Base-by-base conservation (phyloP, 2,888 invertebrate genomes). In the Trichogramma dendrolimi region DNA sequence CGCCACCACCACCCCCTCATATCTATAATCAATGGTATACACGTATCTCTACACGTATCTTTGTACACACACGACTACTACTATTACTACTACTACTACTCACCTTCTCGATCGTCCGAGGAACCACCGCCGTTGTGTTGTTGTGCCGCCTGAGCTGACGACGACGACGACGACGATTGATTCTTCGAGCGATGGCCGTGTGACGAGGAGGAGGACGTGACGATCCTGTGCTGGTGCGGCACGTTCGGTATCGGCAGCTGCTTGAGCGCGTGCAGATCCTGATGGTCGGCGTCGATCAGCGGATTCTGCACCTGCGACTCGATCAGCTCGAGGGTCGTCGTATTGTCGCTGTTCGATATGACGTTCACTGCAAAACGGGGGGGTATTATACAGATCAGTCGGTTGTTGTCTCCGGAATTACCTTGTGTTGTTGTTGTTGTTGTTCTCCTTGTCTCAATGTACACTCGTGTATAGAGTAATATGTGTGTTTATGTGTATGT, bases 221-320 rank as follows among this genome's bases (percentile, higher is more conserved):
- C 79, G 76, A 40, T 68, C 67, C 27, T 27, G 14, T 73, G 75
- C 61, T 71, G 73, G 65, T 75, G 74, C 65, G 75, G 73, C 39
- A 75, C 70, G 1, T 71, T 73, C 5, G 75, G 75, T 8, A 77
- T 68, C 4, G 78, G 76, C 5, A 76, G 70, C 67, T 79, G 76
- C 75, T 80, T 81, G 73, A 81, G 78, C 61, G 80, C 80, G 68
- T 82, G 79, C 61, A 82, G 79, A 69, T 83, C 83, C 72, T 81
- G 82, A 74, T 83, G 82, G 71, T 79, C 81, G 72, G 81, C 80
- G 77, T 83, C 83, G 71, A 85, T 82, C 73, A 85, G 80, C 70
- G 85, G 85, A 74, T 84, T 85, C 80, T 84, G 83, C 72, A 84
- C 74, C 75, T 84, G 83, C 69, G 83, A 82, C 77, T 83, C 82